A percentile compares a stretch with the other conserved stretches of the same genome.
These are phyloP conservation scores for Synergus itoensis DNA, from an alignment of 2,888 invertebrate species.

Conservation along the genomic window DNA sequence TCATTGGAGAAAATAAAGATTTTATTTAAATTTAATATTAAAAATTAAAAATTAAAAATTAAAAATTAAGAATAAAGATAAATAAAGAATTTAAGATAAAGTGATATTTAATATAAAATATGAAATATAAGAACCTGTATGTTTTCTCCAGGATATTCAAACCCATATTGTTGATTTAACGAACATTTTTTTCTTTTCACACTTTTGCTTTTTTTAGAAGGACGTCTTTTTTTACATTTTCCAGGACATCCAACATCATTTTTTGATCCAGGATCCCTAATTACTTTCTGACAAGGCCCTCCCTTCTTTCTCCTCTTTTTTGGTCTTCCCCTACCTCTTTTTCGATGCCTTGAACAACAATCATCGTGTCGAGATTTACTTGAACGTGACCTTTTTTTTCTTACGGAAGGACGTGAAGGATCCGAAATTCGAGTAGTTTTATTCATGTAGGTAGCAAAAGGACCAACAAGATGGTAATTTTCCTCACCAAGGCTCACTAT, in stretches of 20 bases:
- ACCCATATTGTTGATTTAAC: background rate
- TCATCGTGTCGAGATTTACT: background rate
- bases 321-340: background rate
- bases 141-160: background rate
- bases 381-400: background rate
- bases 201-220: background rate
- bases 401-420: background rate
- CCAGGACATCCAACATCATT: background rate
- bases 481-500: slow-evolving; percentile 55
- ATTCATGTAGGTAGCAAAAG: slow-evolving; percentile 49
- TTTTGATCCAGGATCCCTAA: background rate
- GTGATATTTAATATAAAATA: background rate
- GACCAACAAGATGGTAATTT: slow-evolving; percentile 59
- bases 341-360: background rate
- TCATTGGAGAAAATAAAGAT: background rate
- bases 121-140: background rate
- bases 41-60: too few species aligned
- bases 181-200: background rate
- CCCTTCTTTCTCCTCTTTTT: background rate
- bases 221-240: background rate
- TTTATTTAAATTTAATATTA: too few species aligned
- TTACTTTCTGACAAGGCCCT: background rate
- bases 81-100: too few species aligned
- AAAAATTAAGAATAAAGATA: too few species aligned
- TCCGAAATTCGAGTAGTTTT: background rate